Evolutionary conservation across 2,113 vertebrate genomes (phyloP), one percentile per base, ranked within the genome.

Genomic region (Cyprinodon variegatus): DNA sequence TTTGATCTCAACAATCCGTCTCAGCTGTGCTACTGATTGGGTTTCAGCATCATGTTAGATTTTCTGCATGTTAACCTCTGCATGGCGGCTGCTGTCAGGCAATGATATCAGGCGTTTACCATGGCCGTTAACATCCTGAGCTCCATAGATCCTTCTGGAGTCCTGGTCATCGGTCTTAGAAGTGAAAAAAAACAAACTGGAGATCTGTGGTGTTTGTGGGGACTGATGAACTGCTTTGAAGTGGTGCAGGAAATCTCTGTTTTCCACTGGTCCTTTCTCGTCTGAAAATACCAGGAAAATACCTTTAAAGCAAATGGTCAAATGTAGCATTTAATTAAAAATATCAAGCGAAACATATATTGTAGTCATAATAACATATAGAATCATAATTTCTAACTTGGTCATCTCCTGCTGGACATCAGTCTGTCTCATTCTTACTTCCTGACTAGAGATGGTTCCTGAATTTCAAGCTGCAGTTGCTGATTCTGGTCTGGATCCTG

Each of bases 51-150:
- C 22, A 61, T 61, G 22, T 61, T 22, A 29, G 59, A 61, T 29
- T 29, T 29, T 29, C 29, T 29, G 29, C 29, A 61, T 29, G 59
- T 61, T 61, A 29, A 61, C 59, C 59, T 61, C n/a, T 29, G 59
- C 59, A 61, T 61, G 59, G 22, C 20, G 22, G 59, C 59, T 36
- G 59, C 29, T n/a, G 7, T 61, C 59, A 10, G n/a, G 6, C 59
- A 61, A 36, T 36, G 59, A 61, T 29, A 61, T 61, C 59, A 61
- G 59, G 59, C 59, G 59, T 61, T 61, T 29, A 61, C 59, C 59
- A n/a, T 22, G 22, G 59, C 59, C 59, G 29, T 61, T 61, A 61
- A 61, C n/a, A 61, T 61, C 59, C 22, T 61, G 59, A 29, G 59
- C 59, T 61, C 59, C 59, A 29, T n/a, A 22, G 20, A 61, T 29